Percentiles rank a stretch among this genome's conserved stretches.
Evolutionary conservation across 64 coral and sea anemone species (phyloP).

Genomic region (Actinia equina): DNA sequence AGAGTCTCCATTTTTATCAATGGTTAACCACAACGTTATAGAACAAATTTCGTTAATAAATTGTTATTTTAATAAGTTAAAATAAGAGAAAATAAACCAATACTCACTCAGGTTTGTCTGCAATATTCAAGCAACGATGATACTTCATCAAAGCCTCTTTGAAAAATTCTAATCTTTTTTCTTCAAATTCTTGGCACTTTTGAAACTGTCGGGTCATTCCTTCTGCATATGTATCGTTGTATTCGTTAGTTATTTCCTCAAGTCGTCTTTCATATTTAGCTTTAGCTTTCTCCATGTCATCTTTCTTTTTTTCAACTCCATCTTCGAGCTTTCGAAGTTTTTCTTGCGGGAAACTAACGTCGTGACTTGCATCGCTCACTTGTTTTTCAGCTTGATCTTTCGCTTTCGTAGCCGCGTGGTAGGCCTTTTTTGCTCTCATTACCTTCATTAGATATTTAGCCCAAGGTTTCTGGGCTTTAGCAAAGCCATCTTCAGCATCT

Average conservation of each 20-base stretch:
- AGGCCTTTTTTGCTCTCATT: conserved; percentile 73
- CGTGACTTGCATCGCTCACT: conserved; percentile 56
- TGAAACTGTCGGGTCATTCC: conserved; percentile 85
- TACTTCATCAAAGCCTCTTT: conserved; percentile 66
- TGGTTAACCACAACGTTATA: background rate
- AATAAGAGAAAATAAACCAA: background rate
- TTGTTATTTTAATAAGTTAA: background rate
- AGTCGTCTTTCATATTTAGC: conserved; percentile 73
- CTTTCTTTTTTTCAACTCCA: conserved; percentile 71
- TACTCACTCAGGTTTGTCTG: conserved; percentile 77
- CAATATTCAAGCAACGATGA: conserved; percentile 75
- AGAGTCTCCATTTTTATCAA: background rate
- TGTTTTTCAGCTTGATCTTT: conserved; percentile 69
- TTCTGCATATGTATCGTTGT: conserved; percentile 74
- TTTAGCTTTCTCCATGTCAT: conserved; percentile 81
- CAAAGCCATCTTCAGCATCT: conserved; percentile 82
- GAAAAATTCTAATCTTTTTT: conserved; percentile 64
- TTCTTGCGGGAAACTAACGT: conserved; percentile 57
- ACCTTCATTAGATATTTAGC: conserved; percentile 76
- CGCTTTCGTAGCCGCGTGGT: conserved; percentile 54
- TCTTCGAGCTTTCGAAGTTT: conserved; percentile 84
- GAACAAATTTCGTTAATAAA: background rate
- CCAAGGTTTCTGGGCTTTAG: conserved; percentile 86
- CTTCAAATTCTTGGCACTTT: conserved; percentile 84
- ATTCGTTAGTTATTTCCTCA: conserved; percentile 61